Evolutionary conservation across 1,140 invertebrate genomes (phyloP).

Genomic region (Lordiphosa stackelbergi): DNA sequence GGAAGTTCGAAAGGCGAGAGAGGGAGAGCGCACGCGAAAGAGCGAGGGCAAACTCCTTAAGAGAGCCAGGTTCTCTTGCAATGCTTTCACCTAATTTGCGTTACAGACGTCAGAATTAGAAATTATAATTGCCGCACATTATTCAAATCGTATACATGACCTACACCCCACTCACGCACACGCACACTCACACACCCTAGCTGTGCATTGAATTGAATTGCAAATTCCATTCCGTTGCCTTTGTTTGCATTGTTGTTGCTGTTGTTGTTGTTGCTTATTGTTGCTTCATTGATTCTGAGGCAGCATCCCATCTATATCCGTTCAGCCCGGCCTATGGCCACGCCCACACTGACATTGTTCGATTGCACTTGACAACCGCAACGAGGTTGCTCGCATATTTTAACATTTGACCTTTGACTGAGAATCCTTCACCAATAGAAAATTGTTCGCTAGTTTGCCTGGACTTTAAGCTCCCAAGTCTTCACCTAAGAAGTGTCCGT

Average conservation of each 20-base stretch:
- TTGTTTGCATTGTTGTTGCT: slow-evolving; percentile 2
- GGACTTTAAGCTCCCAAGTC: no score
- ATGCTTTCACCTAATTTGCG: slow-evolving; percentile 32
- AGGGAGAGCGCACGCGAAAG: neutral
- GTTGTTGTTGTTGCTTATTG: slow-evolving; percentile 13
- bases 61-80: slow-evolving; percentile 41
- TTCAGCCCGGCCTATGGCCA: neutral
- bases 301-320: slow-evolving; percentile 5
- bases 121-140: slow-evolving; percentile 73
- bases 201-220: slow-evolving; percentile 55
- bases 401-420: slow-evolving; percentile 53
- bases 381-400: slow-evolving; percentile 49
- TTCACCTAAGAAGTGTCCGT: neutral
- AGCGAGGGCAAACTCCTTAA: slow-evolving; percentile 18
- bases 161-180: slow-evolving; percentile 38
- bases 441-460: no score
- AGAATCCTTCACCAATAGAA: neutral
- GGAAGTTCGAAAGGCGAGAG: slow-evolving; percentile 51
- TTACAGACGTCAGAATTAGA: slow-evolving; percentile 72
- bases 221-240: slow-evolving; percentile 35
- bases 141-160: slow-evolving; percentile 69
- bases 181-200: slow-evolving; percentile 19
- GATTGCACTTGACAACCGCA: slow-evolving; percentile 55
- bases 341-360: slow-evolving; percentile 49
- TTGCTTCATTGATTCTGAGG: slow-evolving; percentile 35